Evolutionary conservation across 2,888 invertebrate genomes (phyloP), one percentile per base, ranked within the genome.

Genomic region (Osmoderma eremita): DNA sequence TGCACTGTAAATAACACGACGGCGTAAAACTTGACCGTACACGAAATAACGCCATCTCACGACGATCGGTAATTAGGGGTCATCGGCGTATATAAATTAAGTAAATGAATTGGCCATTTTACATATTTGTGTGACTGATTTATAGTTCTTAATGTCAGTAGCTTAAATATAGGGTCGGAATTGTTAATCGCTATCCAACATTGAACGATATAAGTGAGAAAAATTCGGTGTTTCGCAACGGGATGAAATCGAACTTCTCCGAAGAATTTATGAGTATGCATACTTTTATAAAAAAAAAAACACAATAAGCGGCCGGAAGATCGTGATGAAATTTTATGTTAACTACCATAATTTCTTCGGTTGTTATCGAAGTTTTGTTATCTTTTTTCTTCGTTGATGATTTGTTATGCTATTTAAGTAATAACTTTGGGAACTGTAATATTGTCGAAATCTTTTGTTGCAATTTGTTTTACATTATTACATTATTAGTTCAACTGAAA

Each of bases 91-190:
- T 56, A 66, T 68, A 68, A 68, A 68, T 65, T 68, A 66, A 58
- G 53, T 45, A 66, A 66, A 68, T 68, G 68, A 63, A 68, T 66
- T 65, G 68, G 68, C 68, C 66, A 58, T 62, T 68, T 65, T 65
- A 65, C 63, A 63, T 68, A 62, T 54, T 39, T 58, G 48, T 58
- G 61, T 50, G 69, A 58, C 70, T 72, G 73, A 73, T 73, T 73
- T 73, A 73, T 73, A 63, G 64, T 49, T 67, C 72, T 72, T 73
- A 73, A 73, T 73, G 72, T 72, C 71, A 72, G 73, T 73, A 73
- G 73, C 72, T 65, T 71, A 71, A 71, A 69, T 70, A 67, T 61
- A 67, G 69, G 71, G 68, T 65, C 61, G 17, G 68, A 65, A 58
- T 63, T 61, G 61, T 65, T 68, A 68, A 68, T 68, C 65, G 65